Conservation (phyloP, 2,113 vertebrate species). For the Phainopepla nitens region DNA sequence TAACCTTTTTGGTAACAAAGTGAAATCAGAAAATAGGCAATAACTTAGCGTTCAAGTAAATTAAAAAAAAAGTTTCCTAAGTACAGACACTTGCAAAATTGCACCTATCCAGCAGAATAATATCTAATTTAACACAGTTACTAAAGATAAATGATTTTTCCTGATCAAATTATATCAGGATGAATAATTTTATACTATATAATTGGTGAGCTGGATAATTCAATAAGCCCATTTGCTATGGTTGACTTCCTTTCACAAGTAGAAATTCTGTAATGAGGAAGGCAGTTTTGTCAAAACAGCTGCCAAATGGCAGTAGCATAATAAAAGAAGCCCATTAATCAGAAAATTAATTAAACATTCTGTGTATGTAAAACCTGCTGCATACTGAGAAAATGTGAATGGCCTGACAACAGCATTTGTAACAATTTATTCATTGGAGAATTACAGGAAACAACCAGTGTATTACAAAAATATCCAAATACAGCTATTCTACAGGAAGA, state of each 20-base stretch:
- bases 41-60: constrained; percentile 63
- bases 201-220: constrained; percentile 81
- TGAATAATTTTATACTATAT: constrained; percentile 79
- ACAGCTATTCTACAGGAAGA: not conserved
- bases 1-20: constrained; percentile 68
- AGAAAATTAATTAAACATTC: constrained; percentile 76
- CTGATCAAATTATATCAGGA: constrained; percentile 79
- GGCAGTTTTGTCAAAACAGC: constrained; percentile 74
- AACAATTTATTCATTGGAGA: constrained; percentile 42
- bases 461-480: not conserved
- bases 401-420: constrained; percentile 50
- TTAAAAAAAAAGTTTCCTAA: constrained; percentile 62
- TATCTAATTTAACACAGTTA: constrained; percentile 75
- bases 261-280: constrained; percentile 72
- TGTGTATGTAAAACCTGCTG: constrained; percentile 57
- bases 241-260: constrained; percentile 75
- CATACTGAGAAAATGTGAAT: constrained; percentile 52
- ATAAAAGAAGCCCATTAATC: constrained; percentile 69
- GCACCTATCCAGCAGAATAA: constrained; percentile 65
- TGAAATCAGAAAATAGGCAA: constrained; percentile 58
- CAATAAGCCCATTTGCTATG: constrained; percentile 74
- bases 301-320: constrained; percentile 69
- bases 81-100: constrained; percentile 65
- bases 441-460: not conserved
- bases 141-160: constrained; percentile 78